Evolutionary conservation across 2,113 vertebrate genomes (phyloP), one percentile per base, ranked within the genome.

Genomic region (Chaetorhynchus papuensis): DNA sequence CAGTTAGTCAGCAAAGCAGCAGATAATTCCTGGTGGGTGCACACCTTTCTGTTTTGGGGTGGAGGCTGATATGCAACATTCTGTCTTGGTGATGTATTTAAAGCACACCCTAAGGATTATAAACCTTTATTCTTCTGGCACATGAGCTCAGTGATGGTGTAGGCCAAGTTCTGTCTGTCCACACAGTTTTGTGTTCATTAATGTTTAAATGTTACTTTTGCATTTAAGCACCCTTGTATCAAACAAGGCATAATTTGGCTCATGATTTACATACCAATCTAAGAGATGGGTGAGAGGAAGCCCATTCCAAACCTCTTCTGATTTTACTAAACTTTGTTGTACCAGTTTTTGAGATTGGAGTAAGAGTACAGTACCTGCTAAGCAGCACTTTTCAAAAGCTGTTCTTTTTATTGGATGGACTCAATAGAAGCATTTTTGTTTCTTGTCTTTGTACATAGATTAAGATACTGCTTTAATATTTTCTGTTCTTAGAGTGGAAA

Each of bases 1-100:
- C 72, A 47, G 63, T 82, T 74, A 45, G 83, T 89, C 57, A 77
- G 81, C 59, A 78, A 24, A 23, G 53, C 64, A 90, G 0, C 64
- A 57, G 81, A 6, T 53, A 21, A 45, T 76, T 85, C 59, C 11
- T 72, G 71, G 30, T 71, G 70, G 44, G 63, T 63, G 78, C 54
- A 76, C 75, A 77, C 93, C 83, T 91, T 54, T 54, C 88, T 52
- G 0, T 56, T 82, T 33, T 80, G 0, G 12, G 75, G 72, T 78
- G 81, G 95, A 96, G 93, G 95, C 56, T 60, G 96, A 92, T 83
- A 50, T 0, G 2, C 93, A 59, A 2, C 96, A 84, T 96, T 96
- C 93, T 94, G 77, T 35, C 41, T 47, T 39, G 70, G 41, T 97
- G 87, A 94, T 63, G 76, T 89, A 28, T 93, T 63, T 65, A 50